Conservation (phyloP, 2,113 vertebrate species). For the Falcunculus frontatus region DNA sequence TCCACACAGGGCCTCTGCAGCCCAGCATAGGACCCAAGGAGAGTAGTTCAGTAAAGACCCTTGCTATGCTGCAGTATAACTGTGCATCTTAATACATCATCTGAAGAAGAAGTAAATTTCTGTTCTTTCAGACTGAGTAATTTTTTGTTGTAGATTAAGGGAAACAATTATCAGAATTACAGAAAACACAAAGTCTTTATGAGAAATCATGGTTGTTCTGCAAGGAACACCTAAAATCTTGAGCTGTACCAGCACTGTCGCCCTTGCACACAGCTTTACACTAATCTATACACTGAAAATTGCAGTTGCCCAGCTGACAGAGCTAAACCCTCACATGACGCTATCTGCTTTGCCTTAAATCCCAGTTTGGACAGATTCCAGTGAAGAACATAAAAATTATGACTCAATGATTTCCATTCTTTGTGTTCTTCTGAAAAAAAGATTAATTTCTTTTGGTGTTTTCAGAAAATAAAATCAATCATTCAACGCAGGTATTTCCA, state of each 20-base stretch:
- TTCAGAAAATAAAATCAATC: not conserved
- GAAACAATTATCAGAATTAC: not conserved
- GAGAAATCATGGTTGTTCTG: not conserved
- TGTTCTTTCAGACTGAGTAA: not conserved
- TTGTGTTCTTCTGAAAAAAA: not conserved
- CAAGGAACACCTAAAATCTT: not conserved
- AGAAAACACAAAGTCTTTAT: not conserved
- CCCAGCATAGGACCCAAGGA: not conserved
- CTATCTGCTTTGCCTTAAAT: not conserved
- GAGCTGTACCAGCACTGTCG: not conserved
- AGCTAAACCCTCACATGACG: not conserved
- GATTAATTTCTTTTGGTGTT: not conserved
- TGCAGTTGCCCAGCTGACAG: not conserved
- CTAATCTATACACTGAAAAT: not conserved
- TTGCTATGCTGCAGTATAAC: not conserved
- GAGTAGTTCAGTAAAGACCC: not conserved
- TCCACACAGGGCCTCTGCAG: not conserved
- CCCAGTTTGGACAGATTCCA: not conserved
- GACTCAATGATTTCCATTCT: not conserved
- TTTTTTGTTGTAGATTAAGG: not conserved
- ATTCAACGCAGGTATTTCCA: not conserved
- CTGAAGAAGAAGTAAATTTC: not conserved
- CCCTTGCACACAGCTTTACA: not conserved
- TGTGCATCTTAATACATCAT: not conserved
- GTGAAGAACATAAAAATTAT: not conserved